Evolutionary conservation across 2,888 invertebrate species (phyloP).

Genomic region (Scrobipalpa atriplicella): DNA sequence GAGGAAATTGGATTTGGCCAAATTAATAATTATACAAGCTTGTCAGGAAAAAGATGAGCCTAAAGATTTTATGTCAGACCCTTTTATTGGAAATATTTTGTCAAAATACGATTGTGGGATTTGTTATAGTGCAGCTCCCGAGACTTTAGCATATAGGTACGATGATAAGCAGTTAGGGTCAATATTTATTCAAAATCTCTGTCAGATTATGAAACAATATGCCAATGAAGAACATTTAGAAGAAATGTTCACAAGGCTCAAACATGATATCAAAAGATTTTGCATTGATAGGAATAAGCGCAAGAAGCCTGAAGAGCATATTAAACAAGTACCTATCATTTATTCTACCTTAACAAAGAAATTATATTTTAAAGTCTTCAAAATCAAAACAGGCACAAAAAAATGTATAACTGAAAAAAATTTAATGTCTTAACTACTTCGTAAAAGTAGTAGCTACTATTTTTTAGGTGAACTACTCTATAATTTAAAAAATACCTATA

Average conservation of each 20-base stretch:
- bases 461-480: too few relatives aligned
- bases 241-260: constrained; percentile 70
- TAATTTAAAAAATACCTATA: too few relatives aligned
- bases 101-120: constrained; percentile 62
- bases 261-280: constrained; percentile 50
- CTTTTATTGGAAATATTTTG: neutral
- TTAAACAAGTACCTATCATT: constrained; percentile 63
- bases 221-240: constrained; percentile 57
- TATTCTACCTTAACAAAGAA: constrained; percentile 66
- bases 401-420: too few relatives aligned
- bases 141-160: constrained; percentile 67
- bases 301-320: neutral
- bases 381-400: too few relatives aligned
- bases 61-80: constrained; percentile 55
- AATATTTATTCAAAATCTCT: constrained; percentile 71
- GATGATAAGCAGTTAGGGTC: constrained; percentile 54
- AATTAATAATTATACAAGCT: constrained; percentile 72
- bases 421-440: too few relatives aligned
- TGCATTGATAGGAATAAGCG: constrained; percentile 47
- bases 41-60: constrained; percentile 64
- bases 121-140: constrained; percentile 73
- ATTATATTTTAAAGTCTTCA: neutral
- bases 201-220: constrained; percentile 50
- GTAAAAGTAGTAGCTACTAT: too few relatives aligned
- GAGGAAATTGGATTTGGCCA: constrained; percentile 60